phyloP scores from a whole-genome alignment of 2,888 invertebrate species.

The Peribatodes rhomboidaria region DNA sequence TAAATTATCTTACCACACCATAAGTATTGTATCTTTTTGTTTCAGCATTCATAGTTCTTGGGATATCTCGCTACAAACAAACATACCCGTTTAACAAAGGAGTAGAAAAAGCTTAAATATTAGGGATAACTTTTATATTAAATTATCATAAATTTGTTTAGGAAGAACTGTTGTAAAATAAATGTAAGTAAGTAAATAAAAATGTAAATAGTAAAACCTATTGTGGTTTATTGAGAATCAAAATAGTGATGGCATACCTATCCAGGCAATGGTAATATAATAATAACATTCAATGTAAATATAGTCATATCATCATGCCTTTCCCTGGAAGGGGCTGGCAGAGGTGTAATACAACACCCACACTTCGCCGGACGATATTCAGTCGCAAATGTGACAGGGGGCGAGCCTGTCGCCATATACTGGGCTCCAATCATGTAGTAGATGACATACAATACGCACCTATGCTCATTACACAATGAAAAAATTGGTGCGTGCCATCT shows the following conservation, averaged over 20 bases:
- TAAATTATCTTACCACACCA: background rate
- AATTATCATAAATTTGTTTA: background rate
- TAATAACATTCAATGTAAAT: no score
- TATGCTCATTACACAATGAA: no score
- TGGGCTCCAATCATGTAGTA: no score
- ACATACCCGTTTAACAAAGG: constrained; percentile 81
- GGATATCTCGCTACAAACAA: constrained; percentile 84
- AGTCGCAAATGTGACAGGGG: no score
- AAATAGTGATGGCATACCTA: background rate
- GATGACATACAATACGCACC: no score
- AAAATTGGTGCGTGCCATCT: no score
- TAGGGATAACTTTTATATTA: background rate
- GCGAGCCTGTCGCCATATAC: no score
- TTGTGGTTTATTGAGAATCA: background rate
- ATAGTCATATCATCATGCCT: no score
- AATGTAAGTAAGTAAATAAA: constrained; percentile 15
- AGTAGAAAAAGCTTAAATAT: constrained; percentile 50
- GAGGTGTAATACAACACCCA: no score
- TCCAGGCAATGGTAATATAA: no score
- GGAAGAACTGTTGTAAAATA: background rate
- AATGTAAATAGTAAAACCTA: background rate
- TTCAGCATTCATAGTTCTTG: constrained; percentile 86
- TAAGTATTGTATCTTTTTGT: constrained; percentile 49
- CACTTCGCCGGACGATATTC: no score
- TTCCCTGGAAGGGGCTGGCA: no score